Evolutionary conservation across 2,797 vertebrate species (phyloP), one percentile per base, ranked within the genome.

Genomic region (Brotula barbata): DNA sequence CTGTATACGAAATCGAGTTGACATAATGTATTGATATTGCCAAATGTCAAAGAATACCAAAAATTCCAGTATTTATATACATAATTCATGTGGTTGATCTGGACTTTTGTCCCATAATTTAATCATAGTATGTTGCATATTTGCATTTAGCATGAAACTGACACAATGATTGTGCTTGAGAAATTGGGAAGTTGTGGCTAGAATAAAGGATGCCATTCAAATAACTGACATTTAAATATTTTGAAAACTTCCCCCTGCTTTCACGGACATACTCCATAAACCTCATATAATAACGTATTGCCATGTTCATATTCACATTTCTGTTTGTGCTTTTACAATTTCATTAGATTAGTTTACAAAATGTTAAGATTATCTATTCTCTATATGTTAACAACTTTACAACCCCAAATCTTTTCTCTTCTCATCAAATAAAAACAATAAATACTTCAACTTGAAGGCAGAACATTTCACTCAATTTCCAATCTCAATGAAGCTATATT

Each of bases 291-390:
- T 78, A 66, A 73, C 68, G 60, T 83, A 86, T 88, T 85, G 81
- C 79, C 58, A 72, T 73, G 54, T 81, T 80, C 68, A 85, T 75
- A 83, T 84, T 90, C 74, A 85, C 75, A 83, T 80, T 84, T 76
- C 52, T 59, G 51, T 66, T 89, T 90, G 88, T 90, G 89, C 88
- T 89, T 89, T 78, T 75, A 77, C 48, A 77, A 59, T 80, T 80
- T 76, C 23, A 78, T 75, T 76, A 74, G 67, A 81, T 64, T 79
- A 58, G 68, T 57, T 72, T 68, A 77, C 51, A 83, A 48, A 70
- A 77, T 46, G 39, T 75, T 78, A 77, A 80, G 83, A 83, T 58
- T 51, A 68, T 72, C 59, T 80, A 25, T 53, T 69, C 61, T 75
- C 58, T 72, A 68, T 65, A 76, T 12, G 47, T 73, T 67, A 45